These are phyloP conservation scores for Microctenopoma lineatum DNA, from an alignment of 2,797 vertebrate species.

Conservation along the genomic window DNA sequence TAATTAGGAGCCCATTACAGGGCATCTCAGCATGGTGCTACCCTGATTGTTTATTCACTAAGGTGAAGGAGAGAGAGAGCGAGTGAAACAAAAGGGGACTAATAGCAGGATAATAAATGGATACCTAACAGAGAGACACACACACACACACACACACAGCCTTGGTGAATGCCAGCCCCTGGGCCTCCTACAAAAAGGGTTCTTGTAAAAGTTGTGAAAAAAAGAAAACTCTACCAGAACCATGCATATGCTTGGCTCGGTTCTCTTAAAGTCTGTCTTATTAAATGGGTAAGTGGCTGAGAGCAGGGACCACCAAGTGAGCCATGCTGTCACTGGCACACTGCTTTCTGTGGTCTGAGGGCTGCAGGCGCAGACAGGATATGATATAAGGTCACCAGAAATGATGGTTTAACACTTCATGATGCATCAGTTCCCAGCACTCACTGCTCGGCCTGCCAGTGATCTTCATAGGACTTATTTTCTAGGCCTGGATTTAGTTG, in stretches of 20 bases:
- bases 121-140: conserved; percentile 57
- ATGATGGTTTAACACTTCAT: conserved; percentile 50
- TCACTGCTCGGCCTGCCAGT: conserved; percentile 40
- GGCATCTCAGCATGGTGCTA: conserved; percentile 77
- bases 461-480: conserved; percentile 27
- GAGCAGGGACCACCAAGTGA: conserved; percentile 78
- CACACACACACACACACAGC: conserved; percentile 31
- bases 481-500: conserved; percentile 10
- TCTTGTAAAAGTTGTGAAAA: conserved; percentile 73
- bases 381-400: conserved; percentile 72
- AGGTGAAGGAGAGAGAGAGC: conserved; percentile 59
- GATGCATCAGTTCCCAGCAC: conserved; percentile 58
- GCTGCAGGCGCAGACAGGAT: conserved; percentile 66
- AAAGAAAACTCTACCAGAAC: conserved; percentile 52
- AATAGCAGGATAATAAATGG: conserved; percentile 80
- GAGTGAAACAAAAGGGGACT: conserved; percentile 60
- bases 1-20: conserved; percentile 84
- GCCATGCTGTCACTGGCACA: conserved; percentile 77
- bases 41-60: conserved; percentile 81
- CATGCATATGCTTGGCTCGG: conserved; percentile 68
- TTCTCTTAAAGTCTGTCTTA: conserved; percentile 76
- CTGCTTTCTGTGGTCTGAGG: conserved; percentile 59
- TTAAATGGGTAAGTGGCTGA: conserved; percentile 81
- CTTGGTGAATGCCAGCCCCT: conserved; percentile 68
- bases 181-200: conserved; percentile 73